Evolutionary conservation across 2,113 vertebrate genomes (phyloP), one percentile per base, ranked within the genome.

Genomic region (Galemys pyrenaicus): DNA sequence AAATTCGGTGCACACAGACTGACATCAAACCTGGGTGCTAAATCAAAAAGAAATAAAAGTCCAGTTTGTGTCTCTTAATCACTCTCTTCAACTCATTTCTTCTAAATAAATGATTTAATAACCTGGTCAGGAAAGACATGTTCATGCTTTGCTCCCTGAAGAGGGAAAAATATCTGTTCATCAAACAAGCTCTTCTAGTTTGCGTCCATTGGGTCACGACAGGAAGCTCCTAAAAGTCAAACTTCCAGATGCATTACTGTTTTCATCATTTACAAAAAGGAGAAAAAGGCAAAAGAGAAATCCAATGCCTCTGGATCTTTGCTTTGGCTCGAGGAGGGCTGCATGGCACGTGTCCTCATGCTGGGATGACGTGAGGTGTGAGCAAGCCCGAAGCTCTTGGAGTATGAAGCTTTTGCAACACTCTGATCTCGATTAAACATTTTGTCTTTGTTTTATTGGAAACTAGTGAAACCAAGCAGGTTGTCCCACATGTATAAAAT

Each of bases 11-110:
- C 98, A 98, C 98, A 92, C 97, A 97, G 96, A 97, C 0, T 84
- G 97, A 98, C 97, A 92, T 95, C 97, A 97, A 98, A 98, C 97
- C 98, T 97, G 98, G 98, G 98, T 99, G 98, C 98, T 99, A 98
- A 98, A 78, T 64, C 75, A 70, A 96, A 97, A 94, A 78, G 96
- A 96, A 98, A 90, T 60, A 98, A 97, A 97, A 98, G 94, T 98
- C 98, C 96, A 95, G 96, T 97, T 98, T 97, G 96, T 98, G 97
- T 98, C 98, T 98, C 97, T 96, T 97, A 97, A 97, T 98, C 96
- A 74, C 98, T 97, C 97, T 98, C 98, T 98, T 98, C 97, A 96
- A 94, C 91, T 98, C 80, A 88, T 98, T 98, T 98, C 97, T 98
- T 98, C 97, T 97, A 96, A 98, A 97, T 96, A 97, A 98, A 98